Conservation (phyloP, 2,113 vertebrate genomes). For the Notechis scutatus region DNA sequence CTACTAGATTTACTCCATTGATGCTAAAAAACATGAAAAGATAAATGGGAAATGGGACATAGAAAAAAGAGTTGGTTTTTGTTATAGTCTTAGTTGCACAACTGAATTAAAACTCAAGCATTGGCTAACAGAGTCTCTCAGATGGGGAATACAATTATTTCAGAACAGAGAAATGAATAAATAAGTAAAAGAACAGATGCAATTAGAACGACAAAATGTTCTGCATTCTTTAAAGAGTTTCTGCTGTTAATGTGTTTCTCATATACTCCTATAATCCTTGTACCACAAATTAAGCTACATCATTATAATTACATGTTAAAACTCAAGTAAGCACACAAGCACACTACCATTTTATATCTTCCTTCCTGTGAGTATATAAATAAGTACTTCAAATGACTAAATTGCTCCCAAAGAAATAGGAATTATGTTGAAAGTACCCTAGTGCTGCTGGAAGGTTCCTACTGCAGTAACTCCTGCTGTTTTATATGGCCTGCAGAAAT, state of each 20-base stretch:
- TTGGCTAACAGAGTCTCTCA: not conserved
- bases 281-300: conserved; percentile 52
- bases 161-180: not conserved
- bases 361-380: conserved; percentile 55
- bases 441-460: conserved; percentile 45
- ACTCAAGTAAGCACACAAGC: conserved; percentile 48
- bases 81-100: not conserved
- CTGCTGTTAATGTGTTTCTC: conserved; percentile 47
- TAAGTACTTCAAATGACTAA: conserved; percentile 65
- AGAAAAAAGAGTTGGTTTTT: not conserved
- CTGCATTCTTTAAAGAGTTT: conserved; percentile 37
- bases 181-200: conserved; percentile 14
- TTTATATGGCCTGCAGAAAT: conserved; percentile 59
- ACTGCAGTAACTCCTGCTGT: conserved; percentile 58
- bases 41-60: not conserved
- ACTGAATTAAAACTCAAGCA: not conserved
- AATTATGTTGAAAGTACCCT: conserved; percentile 55
- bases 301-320: conserved; percentile 60
- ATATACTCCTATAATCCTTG: conserved; percentile 22
- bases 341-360: conserved; percentile 47
- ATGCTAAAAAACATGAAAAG: not conserved
- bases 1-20: not conserved
- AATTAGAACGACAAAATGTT: conserved; percentile 59
- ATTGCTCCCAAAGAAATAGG: conserved; percentile 59
- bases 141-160: not conserved